A percentile compares a stretch with the other conserved stretches of the same genome.
Evolutionary conservation across 2,888 invertebrate genomes (phyloP).

Genomic region (Polymixis flavicincta): DNA sequence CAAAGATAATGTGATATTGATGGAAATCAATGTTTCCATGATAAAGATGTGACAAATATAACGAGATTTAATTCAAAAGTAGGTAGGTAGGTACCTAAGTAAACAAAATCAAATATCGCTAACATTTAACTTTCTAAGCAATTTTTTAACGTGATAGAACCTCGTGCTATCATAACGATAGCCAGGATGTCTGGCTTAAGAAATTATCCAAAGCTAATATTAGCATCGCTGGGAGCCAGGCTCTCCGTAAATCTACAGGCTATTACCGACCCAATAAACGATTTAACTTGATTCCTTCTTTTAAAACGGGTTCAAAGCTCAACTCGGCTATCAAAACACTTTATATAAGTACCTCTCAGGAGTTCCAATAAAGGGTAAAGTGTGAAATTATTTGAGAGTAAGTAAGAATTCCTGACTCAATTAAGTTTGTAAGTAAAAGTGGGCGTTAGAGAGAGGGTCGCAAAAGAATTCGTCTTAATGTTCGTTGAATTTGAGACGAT

Average conservation of each 20-base stretch:
- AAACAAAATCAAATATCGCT: slow-evolving; percentile 6
- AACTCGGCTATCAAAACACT: slow-evolving; percentile 56
- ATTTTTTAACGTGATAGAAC: neutral
- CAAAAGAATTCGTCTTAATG: slow-evolving; percentile 52
- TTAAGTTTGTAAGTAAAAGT: slow-evolving; percentile 59
- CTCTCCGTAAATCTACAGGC: slow-evolving; percentile 24
- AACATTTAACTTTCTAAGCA: neutral
- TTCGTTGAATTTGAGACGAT: slow-evolving; percentile 39
- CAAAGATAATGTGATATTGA: no score
- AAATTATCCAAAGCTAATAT: slow-evolving; percentile 42
- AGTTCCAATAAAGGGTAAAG: slow-evolving; percentile 57
- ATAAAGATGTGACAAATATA: no score
- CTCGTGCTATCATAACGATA: neutral
- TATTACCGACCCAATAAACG: slow-evolving; percentile 53
- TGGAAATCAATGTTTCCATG: no score
- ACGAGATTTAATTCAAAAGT: no score
- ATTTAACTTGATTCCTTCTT: slow-evolving; percentile 57
- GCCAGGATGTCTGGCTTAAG: slow-evolving; percentile 24
- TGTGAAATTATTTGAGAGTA: slow-evolving; percentile 56
- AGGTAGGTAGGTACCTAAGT: no score
- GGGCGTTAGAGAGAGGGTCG: slow-evolving; percentile 23
- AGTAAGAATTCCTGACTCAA: slow-evolving; percentile 58
- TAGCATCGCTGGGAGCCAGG: slow-evolving; percentile 37
- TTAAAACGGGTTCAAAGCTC: slow-evolving; percentile 53
- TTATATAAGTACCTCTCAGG: slow-evolving; percentile 53